phyloP scores from a whole-genome alignment of 1,140 invertebrate genomes.

The Helicorthomorpha holstii region DNA sequence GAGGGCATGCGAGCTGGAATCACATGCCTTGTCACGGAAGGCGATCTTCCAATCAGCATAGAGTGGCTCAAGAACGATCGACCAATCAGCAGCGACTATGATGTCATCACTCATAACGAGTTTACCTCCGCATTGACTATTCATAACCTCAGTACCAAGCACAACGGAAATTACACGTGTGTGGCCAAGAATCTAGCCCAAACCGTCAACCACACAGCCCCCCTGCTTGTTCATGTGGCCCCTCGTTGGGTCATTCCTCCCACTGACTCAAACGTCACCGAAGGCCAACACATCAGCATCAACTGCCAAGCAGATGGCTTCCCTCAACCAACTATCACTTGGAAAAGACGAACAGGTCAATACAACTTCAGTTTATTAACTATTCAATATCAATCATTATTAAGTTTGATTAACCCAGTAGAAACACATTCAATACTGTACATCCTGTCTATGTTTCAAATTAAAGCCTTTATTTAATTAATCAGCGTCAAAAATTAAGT shows the following conservation, averaged over 20 bases:
- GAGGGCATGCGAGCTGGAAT: conserved; percentile 47
- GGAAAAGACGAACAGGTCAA: conserved; percentile 18
- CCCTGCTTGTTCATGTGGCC: conserved; percentile 13
- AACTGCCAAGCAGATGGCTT: conserved; percentile 19
- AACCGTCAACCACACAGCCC: conserved; percentile 23
- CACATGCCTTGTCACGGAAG: conserved; percentile 28
- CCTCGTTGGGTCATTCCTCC: conserved; percentile 17
- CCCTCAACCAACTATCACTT: conserved; percentile 18
- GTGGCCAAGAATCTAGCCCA: conserved; percentile 27
- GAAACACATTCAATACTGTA: no score
- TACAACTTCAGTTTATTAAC: no score
- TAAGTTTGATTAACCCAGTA: no score
- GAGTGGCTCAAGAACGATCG: conserved; percentile 27
- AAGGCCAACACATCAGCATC: conserved; percentile 16
- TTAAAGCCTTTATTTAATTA: no score
- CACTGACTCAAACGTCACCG: conserved; percentile 18
- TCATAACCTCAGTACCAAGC: conserved; percentile 21
- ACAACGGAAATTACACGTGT: conserved; percentile 31
- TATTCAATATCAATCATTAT: no score
- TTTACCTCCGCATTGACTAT: conserved; percentile 20
- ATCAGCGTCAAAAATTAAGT: no score
- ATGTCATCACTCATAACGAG: conserved; percentile 3
- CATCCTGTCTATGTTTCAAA: no score
- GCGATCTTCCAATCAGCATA: conserved; percentile 26
- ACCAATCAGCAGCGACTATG: conserved; percentile 12